phyloP scores from a whole-genome alignment of 2,797 vertebrate genomes.

The Hapalemur alaotrensis region DNA sequence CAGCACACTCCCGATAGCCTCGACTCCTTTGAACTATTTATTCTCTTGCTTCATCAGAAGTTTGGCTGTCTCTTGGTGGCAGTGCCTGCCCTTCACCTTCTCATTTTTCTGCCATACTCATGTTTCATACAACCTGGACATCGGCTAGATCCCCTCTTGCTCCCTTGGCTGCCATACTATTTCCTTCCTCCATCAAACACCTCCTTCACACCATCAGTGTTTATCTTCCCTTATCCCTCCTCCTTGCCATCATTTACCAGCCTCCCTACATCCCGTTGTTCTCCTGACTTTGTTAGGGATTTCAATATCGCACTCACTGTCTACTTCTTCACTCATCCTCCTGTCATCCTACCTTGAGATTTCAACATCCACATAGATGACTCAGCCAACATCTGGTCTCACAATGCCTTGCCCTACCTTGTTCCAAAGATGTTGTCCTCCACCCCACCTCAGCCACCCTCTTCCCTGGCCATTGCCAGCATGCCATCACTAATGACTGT shows the following conservation, averaged over 20 bases:
- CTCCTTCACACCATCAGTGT: neutral
- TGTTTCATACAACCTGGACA: neutral
- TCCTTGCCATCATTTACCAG: neutral
- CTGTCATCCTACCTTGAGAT: neutral
- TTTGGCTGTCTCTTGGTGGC: neutral
- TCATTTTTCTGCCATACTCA: neutral
- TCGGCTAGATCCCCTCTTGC: neutral
- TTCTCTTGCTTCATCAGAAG: neutral
- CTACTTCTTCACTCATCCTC: neutral
- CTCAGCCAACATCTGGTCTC: neutral
- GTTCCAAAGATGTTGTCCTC: neutral
- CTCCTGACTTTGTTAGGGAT: neutral
- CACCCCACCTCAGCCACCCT: neutral
- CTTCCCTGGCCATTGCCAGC: neutral
- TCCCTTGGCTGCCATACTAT: neutral
- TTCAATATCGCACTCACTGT: neutral
- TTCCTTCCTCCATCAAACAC: neutral
- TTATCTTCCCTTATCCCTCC: neutral
- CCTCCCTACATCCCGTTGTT: neutral
- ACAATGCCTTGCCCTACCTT: neutral
- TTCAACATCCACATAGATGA: neutral
- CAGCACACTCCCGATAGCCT: neutral
- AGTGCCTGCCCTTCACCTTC: neutral
- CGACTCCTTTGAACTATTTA: neutral
- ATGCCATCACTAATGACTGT: neutral